phyloP scores from a whole-genome alignment of 2,113 vertebrate genomes.

The Spheniscus mendiculus region DNA sequence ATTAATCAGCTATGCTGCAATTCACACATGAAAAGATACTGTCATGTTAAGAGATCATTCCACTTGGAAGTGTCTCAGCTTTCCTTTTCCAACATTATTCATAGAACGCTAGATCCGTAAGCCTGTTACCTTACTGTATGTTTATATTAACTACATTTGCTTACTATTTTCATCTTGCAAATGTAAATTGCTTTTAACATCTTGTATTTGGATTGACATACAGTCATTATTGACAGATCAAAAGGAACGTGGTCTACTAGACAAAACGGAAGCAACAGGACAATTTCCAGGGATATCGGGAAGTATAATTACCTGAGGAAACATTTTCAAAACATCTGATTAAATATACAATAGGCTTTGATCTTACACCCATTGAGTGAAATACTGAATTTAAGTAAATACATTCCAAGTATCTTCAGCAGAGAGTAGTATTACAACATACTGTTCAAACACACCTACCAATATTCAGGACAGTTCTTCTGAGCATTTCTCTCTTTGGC shows the following conservation, averaged over 20 bases:
- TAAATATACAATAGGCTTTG: background rate
- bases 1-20: background rate
- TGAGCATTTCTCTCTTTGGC: slow-evolving; percentile 63
- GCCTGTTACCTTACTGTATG: background rate
- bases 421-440: background rate
- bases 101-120: background rate
- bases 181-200: background rate
- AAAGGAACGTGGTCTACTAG: background rate
- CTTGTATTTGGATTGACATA: background rate
- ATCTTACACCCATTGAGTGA: background rate
- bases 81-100: background rate
- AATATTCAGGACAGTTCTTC: slow-evolving; percentile 69
- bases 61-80: background rate
- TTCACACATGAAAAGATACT: background rate
- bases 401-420: background rate
- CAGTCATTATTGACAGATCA: background rate
- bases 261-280: background rate
- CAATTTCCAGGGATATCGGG: background rate
- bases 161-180: background rate
- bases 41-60: background rate
- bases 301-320: background rate
- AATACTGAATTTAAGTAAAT: background rate
- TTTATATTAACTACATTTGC: background rate
- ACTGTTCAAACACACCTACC: slow-evolving; percentile 61
- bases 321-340: background rate